Evolutionary conservation across 2,797 vertebrate genomes (phyloP).

Genomic region (Halcyon chelicuti): DNA sequence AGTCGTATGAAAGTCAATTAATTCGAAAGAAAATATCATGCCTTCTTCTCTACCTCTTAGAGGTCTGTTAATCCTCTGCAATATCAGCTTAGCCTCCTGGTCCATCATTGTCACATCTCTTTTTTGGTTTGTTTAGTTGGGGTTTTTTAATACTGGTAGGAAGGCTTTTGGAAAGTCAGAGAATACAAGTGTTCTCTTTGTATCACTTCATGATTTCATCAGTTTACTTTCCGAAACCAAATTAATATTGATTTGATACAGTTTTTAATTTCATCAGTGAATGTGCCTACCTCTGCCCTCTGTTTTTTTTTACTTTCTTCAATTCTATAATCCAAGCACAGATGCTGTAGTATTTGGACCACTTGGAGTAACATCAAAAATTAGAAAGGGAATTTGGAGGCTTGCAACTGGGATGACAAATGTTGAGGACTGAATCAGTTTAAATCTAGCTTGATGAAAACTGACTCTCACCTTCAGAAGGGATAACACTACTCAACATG

Average conservation of each 20-base stretch:
- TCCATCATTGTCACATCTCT: accelerated
- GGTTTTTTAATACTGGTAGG: background rate
- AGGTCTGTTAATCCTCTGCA: background rate
- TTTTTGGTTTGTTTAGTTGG: background rate
- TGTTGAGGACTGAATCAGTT: background rate
- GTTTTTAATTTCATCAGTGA: background rate
- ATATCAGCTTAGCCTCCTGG: background rate
- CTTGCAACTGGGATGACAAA: background rate
- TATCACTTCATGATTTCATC: background rate
- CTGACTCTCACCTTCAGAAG: slow-evolving; percentile 25
- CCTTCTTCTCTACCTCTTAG: background rate
- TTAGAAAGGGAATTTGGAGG: background rate
- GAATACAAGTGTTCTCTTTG: background rate
- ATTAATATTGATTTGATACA: background rate
- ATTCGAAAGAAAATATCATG: background rate
- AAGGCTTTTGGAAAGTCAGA: background rate
- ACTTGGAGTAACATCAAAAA: background rate
- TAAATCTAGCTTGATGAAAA: slow-evolving; percentile 16
- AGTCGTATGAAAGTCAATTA: background rate
- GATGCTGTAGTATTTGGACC: background rate
- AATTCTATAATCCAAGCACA: background rate
- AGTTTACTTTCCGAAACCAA: background rate
- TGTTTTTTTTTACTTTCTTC: background rate
- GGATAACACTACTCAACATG: background rate
- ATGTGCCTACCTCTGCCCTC: background rate